Evolutionary conservation across 2,113 vertebrate species (phyloP).

Genomic region (Ictalurus punctatus): DNA sequence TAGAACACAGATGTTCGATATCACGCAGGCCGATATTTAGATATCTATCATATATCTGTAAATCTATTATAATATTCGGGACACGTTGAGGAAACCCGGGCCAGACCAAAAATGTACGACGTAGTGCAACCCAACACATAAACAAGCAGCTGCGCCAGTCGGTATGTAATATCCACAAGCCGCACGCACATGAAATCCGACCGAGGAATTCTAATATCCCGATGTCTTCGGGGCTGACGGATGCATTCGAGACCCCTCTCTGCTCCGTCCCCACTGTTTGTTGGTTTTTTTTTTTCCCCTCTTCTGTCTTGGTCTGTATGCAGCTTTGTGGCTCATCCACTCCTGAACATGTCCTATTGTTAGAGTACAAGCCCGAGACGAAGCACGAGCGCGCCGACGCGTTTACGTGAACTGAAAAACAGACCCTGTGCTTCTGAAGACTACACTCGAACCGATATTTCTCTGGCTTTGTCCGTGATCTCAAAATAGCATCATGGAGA

Average conservation of each 20-base stretch:
- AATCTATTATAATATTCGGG: not conserved
- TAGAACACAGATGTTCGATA: not conserved
- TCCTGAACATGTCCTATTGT: not conserved
- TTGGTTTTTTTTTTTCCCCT: not conserved
- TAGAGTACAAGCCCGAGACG: not conserved
- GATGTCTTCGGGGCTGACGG: not conserved
- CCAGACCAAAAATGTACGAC: not conserved
- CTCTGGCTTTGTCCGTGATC: not conserved
- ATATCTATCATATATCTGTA: no score
- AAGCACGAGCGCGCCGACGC: not conserved
- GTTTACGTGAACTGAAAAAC: not conserved
- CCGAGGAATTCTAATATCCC: slow-evolving; percentile 22
- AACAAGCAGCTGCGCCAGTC: not conserved
- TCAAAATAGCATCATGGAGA: slow-evolving; percentile 2
- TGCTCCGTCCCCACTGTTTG: not conserved
- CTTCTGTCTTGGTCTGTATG: not conserved
- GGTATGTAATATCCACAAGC: not conserved
- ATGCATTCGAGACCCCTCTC: not conserved
- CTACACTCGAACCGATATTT: not conserved
- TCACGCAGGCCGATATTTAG: not conserved
- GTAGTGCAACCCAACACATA: not conserved
- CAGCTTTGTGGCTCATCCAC: not conserved
- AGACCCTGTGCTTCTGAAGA: not conserved
- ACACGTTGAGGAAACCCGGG: not conserved
- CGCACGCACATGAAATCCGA: slow-evolving; percentile 48